Base-by-base conservation (phyloP, 23 tunicate genomes). In the Trididemnum clinides region DNA sequence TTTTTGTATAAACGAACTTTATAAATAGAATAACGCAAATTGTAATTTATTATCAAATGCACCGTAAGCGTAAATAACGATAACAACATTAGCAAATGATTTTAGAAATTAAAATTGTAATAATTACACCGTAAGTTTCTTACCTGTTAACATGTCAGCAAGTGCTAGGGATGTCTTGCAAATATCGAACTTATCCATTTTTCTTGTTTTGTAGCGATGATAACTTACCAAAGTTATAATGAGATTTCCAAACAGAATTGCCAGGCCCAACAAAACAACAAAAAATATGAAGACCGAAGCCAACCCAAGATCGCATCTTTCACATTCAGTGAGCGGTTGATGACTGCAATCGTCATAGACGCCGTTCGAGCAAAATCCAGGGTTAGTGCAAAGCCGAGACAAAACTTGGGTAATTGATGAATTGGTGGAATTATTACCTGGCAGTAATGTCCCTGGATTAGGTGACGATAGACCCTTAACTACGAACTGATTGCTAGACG, bases 111-210 rank as follows among this genome's bases (percentile, higher is more conserved):
- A n/a, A n/a, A n/a, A n/a, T n/a, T n/a, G n/a, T n/a, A n/a, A n/a
- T n/a, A n/a, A n/a, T n/a, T n/a, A n/a, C n/a, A n/a, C n/a, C n/a
- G n/a, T n/a, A n/a, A n/a, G n/a, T n/a, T n/a, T n/a, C n/a, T n/a
- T 49, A 83, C 87, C 80, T 4, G 69, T 12, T 3, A 83, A 1
- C 66, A 83, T 25, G 69, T 83, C 87, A 28, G 87, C 87, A 25
- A 83, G 57, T 20, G 87, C 87, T 26, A 83, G 80, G 3, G 87
- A 83, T 0, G 69, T 83, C 34, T 71, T 83, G 28, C 77, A 71
- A 51, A 83, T 18, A 51, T 83, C 80, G 80, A 83, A 50, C 22
- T 83, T 83, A 28, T 71, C 49, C 34, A 23, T 5, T 50, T 83
- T 83, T 2, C 69, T 51, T 49, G 51, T 51, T 1, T 34, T 70